phyloP scores from a whole-genome alignment of 2,113 vertebrate species.

The Carlito syrichta region DNA sequence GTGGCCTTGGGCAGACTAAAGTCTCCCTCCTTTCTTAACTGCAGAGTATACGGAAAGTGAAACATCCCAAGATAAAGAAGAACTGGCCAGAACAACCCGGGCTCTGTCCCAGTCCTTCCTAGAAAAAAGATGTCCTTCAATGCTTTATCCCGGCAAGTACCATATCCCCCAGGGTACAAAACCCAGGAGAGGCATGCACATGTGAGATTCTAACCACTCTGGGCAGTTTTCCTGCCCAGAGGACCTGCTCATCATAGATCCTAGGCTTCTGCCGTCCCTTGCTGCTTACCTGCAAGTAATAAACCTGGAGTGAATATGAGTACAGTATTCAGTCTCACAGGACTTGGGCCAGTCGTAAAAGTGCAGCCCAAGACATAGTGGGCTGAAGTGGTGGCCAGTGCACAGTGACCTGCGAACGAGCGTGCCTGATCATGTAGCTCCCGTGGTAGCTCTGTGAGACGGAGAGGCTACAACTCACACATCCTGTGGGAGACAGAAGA shows the following conservation, averaged over 20 bases:
- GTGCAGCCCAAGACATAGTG: not conserved
- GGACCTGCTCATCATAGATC: too few species aligned
- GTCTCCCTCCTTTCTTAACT: not conserved
- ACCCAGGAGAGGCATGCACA: not conserved
- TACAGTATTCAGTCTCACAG: too few species aligned
- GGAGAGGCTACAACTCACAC: not conserved
- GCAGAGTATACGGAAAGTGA: not conserved
- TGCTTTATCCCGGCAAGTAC: not conserved
- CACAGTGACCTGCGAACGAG: not conserved
- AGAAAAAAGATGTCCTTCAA: not conserved
- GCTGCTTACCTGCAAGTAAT: not conserved
- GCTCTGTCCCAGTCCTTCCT: not conserved
- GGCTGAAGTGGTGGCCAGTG: not conserved
- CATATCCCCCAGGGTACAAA: not conserved
- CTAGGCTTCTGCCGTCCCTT: not conserved
- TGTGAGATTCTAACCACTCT: not conserved
- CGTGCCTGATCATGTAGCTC: accelerated
- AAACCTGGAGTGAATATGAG: not conserved
- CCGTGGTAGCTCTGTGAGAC: not conserved
- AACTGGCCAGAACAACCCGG: not conserved
- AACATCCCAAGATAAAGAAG: not conserved
- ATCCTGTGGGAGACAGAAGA: too few species aligned
- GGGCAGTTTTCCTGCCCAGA: not conserved
- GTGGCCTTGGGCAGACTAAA: not conserved
- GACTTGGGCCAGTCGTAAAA: not conserved